Conservation (phyloP, 2,113 vertebrate species). For the Panthera tigris region DNA sequence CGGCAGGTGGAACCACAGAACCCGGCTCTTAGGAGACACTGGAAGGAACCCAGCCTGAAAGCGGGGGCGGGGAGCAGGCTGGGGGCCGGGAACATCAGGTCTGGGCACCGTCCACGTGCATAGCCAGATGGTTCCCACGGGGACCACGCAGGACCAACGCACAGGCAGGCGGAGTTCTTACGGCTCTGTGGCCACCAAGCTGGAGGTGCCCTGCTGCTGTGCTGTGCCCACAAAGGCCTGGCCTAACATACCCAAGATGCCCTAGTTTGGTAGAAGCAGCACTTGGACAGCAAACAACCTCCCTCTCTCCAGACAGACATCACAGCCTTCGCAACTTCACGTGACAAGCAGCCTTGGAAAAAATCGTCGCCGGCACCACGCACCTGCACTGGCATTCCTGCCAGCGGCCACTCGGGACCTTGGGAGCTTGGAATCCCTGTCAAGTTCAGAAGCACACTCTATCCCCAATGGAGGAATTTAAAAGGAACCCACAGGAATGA, state of each 20-base stretch:
- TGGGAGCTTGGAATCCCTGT: neutral
- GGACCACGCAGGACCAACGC: neutral
- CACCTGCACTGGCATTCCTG: neutral
- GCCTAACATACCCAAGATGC: accelerated
- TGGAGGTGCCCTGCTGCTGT: accelerated
- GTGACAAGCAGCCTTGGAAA: neutral
- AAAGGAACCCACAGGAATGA: neutral
- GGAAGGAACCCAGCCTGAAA: too few species aligned
- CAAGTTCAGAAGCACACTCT: neutral
- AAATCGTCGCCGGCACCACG: neutral
- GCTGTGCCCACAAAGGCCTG: neutral
- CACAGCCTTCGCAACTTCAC: accelerated
- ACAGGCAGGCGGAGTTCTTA: neutral
- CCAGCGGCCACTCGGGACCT: neutral
- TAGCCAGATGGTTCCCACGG: neutral
- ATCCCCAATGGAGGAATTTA: neutral
- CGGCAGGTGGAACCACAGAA: neutral
- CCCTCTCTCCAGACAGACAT: neutral
- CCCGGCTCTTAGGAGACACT: neutral
- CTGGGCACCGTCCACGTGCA: neutral
- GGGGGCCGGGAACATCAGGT: neutral
- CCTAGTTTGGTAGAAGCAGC: neutral
- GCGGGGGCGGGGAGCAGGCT: neutral
- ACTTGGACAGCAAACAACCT: neutral
- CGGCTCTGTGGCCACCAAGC: accelerated